These are phyloP conservation scores for Lemur catta DNA, from an alignment of 2,797 vertebrate genomes.

Conservation along the genomic window DNA sequence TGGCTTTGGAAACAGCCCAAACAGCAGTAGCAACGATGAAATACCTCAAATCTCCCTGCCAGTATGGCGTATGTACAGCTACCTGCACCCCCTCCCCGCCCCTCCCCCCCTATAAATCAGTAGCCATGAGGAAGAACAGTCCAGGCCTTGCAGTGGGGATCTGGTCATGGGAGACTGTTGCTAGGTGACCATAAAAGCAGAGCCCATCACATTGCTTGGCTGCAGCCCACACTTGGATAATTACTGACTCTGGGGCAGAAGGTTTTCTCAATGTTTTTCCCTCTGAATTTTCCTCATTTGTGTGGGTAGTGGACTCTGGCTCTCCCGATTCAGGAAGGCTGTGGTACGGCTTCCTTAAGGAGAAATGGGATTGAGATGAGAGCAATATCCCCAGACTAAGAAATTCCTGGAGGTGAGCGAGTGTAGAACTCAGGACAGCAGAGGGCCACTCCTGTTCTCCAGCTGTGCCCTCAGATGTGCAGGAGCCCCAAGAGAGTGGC, in stretches of 20 bases:
- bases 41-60: neutral
- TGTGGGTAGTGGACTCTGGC: neutral
- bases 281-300: neutral
- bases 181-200: neutral
- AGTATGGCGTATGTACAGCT: neutral
- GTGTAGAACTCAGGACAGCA: neutral
- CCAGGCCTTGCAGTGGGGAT: fast-evolving
- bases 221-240: neutral
- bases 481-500: neutral
- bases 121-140: neutral
- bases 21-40: neutral
- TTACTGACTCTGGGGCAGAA: too few species aligned
- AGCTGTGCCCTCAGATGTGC: neutral
- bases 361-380: neutral
- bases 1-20: neutral
- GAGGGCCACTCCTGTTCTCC: neutral
- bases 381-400: neutral
- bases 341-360: neutral
- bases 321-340: neutral
- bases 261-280: neutral
- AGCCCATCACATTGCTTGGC: fast-evolving
- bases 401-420: neutral
- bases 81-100: neutral
- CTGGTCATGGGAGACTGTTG: neutral
- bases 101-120: neutral